Base-by-base conservation (phyloP, 1,140 invertebrate species). In the Cydia pomonella region DNA sequence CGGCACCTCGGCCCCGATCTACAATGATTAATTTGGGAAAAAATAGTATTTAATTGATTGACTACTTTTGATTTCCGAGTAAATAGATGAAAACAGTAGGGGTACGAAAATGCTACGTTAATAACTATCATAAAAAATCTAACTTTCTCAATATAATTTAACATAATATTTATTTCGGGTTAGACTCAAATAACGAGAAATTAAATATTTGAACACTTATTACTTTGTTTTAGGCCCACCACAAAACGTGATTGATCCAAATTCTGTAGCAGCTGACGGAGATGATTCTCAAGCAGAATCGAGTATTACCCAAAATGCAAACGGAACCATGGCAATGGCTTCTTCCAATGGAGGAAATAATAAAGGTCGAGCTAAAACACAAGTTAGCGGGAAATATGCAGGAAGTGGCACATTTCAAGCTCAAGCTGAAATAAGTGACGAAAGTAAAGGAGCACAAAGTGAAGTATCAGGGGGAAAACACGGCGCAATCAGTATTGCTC, bases 371-470 rank as follows among this genome's bases (percentile, higher is more conserved):
- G 95, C 96, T 0, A 96, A 97, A 84, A 96, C 96, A 3, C 96
- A 97, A 92, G 96, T 97, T 1, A 96, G 95, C 33, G 97, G 97
- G 21, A 95, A 94, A 1, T 97, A 97, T 84, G 95, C 94, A 21
- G 96, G 96, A 7, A 93, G 94, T 69, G 96, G 96, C 53, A 95
- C 96, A 7, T 97, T 97, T 84, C 96, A 96, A 76, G 97, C 97
- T 13, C 96, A 96, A 88, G 97, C 97, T 38, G 96, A 96, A 88
- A 96, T 96, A 5, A 96, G 95, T 50, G 97, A 97, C 74, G 94
- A 93, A 25, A 95, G 95, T 76, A 95, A 96, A 86, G 95, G 95
- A 73, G 96, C 96, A 2, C 95, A 96, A 83, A 93, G 91, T 74
- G 95, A 96, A 93, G 95, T 97, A 2, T 94, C 94, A 74, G 96